These are phyloP conservation scores for Merodon equestris DNA, from an alignment of 2,888 invertebrate species.

Conservation along the genomic window DNA sequence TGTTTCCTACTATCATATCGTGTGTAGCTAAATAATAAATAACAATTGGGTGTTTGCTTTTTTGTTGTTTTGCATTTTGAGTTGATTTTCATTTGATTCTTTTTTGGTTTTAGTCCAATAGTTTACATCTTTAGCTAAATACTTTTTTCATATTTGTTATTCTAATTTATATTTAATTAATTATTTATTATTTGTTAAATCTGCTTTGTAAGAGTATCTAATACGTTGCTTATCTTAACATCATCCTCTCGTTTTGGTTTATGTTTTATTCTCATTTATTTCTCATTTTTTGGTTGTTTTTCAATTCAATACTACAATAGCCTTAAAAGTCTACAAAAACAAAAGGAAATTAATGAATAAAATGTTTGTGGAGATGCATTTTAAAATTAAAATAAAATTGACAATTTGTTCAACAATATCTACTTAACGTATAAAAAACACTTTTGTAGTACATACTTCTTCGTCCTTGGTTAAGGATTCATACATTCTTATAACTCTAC, in stretches of 20 bases:
- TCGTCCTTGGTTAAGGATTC: constrained; percentile 7
- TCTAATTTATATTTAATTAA: no score
- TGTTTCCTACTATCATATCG: constrained; percentile 15
- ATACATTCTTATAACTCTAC: constrained; percentile 8
- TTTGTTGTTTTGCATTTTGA: constrained; percentile 21
- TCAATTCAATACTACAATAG: constrained; percentile 45
- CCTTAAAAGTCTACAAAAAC: constrained; percentile 37
- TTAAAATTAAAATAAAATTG: constrained; percentile 30
- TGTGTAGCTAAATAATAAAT: constrained; percentile 59
- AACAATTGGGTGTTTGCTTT: constrained; percentile 36
- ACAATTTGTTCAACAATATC: constrained; percentile 48
- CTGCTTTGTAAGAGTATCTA: constrained; percentile 50
- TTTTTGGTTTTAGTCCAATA: constrained; percentile 22
- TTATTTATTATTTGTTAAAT: no score
- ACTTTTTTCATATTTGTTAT: constrained; percentile 28
- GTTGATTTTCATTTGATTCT: constrained; percentile 20
- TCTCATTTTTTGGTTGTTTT: constrained; percentile 47
- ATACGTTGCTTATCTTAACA: constrained; percentile 52
- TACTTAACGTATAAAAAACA: constrained; percentile 51
- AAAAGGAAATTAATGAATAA: constrained; percentile 31
- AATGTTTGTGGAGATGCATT: constrained; percentile 36
- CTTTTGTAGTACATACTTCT: constrained; percentile 37
- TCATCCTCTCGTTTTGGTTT: constrained; percentile 22
- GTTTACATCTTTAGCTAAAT: constrained; percentile 40
- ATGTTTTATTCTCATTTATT: constrained; percentile 11